phyloP scores from a whole-genome alignment of 2,888 invertebrate species.

The Xiphydria camelus region DNA sequence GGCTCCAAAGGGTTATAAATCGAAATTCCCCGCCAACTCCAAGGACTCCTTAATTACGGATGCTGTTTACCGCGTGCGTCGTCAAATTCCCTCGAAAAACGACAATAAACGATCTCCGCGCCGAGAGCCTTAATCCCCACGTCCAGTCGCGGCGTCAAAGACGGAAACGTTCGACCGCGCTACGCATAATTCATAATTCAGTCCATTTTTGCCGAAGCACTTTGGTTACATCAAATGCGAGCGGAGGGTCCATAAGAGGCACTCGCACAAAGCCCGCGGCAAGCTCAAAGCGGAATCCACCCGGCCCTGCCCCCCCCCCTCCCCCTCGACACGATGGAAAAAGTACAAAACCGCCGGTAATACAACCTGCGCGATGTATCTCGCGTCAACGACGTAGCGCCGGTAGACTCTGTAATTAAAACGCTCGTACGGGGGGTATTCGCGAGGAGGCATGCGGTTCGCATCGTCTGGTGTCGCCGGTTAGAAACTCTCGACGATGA shows the following conservation, averaged over 20 bases:
- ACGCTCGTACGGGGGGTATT: constrained; percentile 12
- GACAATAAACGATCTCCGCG: too few species aligned
- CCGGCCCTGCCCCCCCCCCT: background rate
- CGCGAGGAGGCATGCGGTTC: too few species aligned
- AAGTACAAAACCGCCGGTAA: constrained; percentile 12
- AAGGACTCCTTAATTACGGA: too few species aligned
- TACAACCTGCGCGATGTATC: constrained; percentile 3
- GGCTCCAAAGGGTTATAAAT: too few species aligned
- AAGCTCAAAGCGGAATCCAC: constrained; percentile 46
- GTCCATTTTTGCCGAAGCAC: constrained; percentile 50
- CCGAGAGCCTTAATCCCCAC: too few species aligned
- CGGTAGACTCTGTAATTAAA: constrained; percentile 18
- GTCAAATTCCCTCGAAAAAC: too few species aligned
- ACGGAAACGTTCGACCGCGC: constrained; percentile 29
- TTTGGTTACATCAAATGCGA: constrained; percentile 53
- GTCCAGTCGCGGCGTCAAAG: too few species aligned
- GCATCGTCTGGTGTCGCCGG: too few species aligned
- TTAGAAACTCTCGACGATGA: too few species aligned
- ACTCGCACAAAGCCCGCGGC: constrained; percentile 48
- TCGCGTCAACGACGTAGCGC: constrained; percentile 3
- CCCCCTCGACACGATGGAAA: constrained; percentile 8
- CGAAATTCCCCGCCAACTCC: too few species aligned
- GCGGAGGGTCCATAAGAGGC: constrained; percentile 37
- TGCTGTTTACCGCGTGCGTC: too few species aligned
- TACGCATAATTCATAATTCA: constrained; percentile 47